A percentile compares a stretch with the other conserved stretches of the same genome.
phyloP scores from a whole-genome alignment of 2,888 invertebrate genomes.

The Coelopa pilipes region DNA sequence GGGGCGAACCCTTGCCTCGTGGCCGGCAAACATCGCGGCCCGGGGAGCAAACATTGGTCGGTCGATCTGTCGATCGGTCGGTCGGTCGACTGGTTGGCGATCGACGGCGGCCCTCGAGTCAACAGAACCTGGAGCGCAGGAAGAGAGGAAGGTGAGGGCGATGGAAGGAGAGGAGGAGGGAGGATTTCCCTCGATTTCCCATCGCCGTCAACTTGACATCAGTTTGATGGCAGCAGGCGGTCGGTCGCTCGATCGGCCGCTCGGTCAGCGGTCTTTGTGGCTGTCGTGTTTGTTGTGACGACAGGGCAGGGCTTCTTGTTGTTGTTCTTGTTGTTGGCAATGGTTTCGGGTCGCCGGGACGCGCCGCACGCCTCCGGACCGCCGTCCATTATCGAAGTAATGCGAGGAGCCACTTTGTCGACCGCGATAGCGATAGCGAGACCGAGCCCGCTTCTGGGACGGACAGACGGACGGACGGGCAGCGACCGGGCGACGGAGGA shows the following conservation, averaged over 20 bases:
- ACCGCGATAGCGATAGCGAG: not conserved
- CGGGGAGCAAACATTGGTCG: not conserved
- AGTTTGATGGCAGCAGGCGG: conserved; percentile 15
- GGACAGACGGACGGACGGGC: not conserved
- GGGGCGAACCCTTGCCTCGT: no score
- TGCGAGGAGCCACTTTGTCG: not conserved
- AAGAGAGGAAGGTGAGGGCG: no score
- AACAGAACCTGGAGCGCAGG: not conserved
- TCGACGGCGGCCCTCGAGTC: not conserved
- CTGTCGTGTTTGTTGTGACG: not conserved
- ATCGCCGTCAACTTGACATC: conserved; percentile 4
- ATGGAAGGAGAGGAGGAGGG: not conserved
- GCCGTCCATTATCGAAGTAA: conserved; percentile 24
- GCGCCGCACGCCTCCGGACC: conserved; percentile 12
- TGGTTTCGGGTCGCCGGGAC: not conserved
- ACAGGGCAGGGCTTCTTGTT: no score
- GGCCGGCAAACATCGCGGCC: not conserved
- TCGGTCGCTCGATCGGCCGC: conserved; percentile 2
- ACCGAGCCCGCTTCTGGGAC: not conserved
- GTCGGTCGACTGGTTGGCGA: not conserved
- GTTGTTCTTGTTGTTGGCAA: no score
- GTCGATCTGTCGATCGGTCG: no score
- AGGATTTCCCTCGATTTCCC: not conserved
- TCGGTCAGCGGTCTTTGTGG: not conserved
- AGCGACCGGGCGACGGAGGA: not conserved